Evolutionary conservation across 2,888 invertebrate species (phyloP).

Genomic region (Conistra vaccinii): DNA sequence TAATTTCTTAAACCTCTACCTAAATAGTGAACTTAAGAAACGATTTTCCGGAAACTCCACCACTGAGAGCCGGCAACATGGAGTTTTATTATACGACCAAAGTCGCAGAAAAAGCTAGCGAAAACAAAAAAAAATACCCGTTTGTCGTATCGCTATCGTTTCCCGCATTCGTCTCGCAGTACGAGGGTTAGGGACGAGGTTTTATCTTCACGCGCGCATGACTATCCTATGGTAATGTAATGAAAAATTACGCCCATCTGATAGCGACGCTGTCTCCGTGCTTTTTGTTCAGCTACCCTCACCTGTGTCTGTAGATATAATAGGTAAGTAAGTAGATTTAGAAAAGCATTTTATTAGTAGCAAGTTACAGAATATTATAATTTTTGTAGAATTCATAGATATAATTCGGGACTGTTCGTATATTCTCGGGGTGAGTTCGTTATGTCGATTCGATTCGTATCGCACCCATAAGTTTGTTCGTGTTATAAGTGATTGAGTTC

Average conservation of each 20-base stretch:
- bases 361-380: neutral
- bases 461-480: too few relatives aligned
- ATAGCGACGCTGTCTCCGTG: slow-evolving; percentile 80
- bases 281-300: slow-evolving; percentile 70
- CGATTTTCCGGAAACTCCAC: neutral
- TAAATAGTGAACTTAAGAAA: neutral
- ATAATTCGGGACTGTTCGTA: too few relatives aligned
- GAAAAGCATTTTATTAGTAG: slow-evolving; percentile 2
- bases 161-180: slow-evolving; percentile 73
- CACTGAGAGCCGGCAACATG: too few relatives aligned
- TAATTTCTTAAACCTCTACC: neutral
- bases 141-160: slow-evolving; percentile 56
- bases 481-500: too few relatives aligned
- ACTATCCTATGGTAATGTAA: slow-evolving; percentile 89
- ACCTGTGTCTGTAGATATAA: slow-evolving; percentile 24
- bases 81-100: neutral
- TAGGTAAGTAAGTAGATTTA: slow-evolving; percentile 2
- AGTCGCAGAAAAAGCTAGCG: neutral
- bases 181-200: slow-evolving; percentile 76
- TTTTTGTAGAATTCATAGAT: neutral
- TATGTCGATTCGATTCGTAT: too few relatives aligned
- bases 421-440: too few relatives aligned
- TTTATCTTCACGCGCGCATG: slow-evolving; percentile 90
- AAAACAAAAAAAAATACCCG: neutral
- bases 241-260: slow-evolving; percentile 90